Evolutionary conservation across 2,113 vertebrate species (phyloP).

Genomic region (Mugil cephalus): DNA sequence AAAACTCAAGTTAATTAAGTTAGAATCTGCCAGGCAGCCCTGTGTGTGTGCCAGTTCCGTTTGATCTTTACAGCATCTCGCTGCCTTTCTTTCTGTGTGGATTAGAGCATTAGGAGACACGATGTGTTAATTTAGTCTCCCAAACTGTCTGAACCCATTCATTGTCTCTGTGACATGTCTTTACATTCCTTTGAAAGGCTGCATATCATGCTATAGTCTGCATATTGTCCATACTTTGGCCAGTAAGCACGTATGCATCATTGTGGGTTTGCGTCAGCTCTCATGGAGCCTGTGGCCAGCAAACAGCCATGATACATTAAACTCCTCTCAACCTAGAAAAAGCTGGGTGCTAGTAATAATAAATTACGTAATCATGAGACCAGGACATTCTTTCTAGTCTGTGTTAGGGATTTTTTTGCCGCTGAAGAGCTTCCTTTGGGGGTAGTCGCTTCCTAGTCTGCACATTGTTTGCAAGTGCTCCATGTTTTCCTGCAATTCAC

Average conservation of each 20-base stretch:
- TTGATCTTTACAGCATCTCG: conserved; percentile 23
- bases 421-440: not conserved
- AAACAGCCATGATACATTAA: conserved; percentile 32
- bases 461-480: not conserved
- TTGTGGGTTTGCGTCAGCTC: conserved; percentile 32
- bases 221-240: conserved; percentile 23
- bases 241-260: conserved; percentile 23
- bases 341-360: not conserved
- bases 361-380: conserved; percentile 5
- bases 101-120: conserved; percentile 20
- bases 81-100: conserved; percentile 24
- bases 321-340: conserved; percentile 12
- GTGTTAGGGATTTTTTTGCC: not conserved
- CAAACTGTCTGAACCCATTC: conserved; percentile 14
- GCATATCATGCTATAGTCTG: conserved; percentile 20
- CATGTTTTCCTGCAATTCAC: not conserved
- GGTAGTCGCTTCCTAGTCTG: not conserved
- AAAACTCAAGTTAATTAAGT: conserved; percentile 43
- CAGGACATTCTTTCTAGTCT: not conserved
- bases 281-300: conserved; percentile 19
- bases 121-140: conserved; percentile 18
- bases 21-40: conserved; percentile 19
- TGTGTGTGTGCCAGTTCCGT: conserved; percentile 31
- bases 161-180: conserved; percentile 8
- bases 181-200: conserved; percentile 8